Percentiles rank a stretch among this genome's conserved stretches.
These are phyloP conservation scores for Urocolius indicus DNA, from an alignment of 2,113 vertebrate species.

Conservation along the genomic window DNA sequence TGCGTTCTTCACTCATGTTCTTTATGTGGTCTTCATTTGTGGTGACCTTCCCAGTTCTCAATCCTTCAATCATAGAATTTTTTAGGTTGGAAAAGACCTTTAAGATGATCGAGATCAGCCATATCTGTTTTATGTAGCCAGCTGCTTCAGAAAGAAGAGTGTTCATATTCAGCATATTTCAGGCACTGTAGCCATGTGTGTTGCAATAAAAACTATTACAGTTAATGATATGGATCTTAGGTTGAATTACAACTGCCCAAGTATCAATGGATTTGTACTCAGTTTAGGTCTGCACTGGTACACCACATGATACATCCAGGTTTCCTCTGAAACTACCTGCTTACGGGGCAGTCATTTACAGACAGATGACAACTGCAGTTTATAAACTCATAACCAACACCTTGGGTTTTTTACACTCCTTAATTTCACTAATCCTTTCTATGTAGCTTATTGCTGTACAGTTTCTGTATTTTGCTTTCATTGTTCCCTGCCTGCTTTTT, in stretches of 20 bases:
- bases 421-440: slow-evolving; percentile 17
- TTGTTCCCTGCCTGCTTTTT: slow-evolving; percentile 26
- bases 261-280: background rate
- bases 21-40: background rate
- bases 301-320: background rate
- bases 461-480: slow-evolving; percentile 21
- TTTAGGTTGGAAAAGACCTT: no score
- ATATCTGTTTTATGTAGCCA: background rate
- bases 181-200: background rate
- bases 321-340: background rate
- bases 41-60: background rate
- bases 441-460: background rate
- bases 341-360: background rate
- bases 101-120: no score
- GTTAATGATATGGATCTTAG: background rate
- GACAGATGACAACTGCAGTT: background rate
- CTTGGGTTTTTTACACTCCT: background rate
- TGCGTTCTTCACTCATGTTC: background rate
- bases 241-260: background rate
- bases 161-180: background rate
- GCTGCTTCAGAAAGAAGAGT: background rate
- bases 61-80: background rate
- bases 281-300: background rate
- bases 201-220: background rate
- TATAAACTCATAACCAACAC: background rate